Base-by-base conservation (phyloP, 2,888 invertebrate species). In the Ennomos quercinarius region DNA sequence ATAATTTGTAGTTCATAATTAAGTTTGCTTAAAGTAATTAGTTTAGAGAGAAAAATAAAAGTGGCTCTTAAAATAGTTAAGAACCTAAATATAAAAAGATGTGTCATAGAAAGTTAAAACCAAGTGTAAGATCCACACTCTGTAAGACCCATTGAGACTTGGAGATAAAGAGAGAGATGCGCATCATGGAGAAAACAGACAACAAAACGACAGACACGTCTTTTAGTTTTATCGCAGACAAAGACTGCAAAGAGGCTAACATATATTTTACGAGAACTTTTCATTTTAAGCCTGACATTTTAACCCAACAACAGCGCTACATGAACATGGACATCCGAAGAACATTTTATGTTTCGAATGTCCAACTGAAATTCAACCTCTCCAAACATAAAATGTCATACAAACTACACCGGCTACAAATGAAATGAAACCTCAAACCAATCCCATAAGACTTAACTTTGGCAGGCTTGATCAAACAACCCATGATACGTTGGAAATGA, bases 281-380 rank as follows among this genome's bases (percentile, higher is more conserved):
- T 71, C 82, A 84, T 80, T 81, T 81, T 77, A 71, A 72, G 75
- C 58, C 75, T 74, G 80, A 80, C 79, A 82, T 80, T 81, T 80
- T 81, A 80, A 59, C 54, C 75, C 72, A 72, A 79, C 74, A 73
- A 78, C 76, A 72, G 76, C 77, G 72, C 73, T 73, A 73, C 75
- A 74, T 76, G 75, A 80, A 80, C 83, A 76, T 74, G 56, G 46
- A 56, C 57, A 63, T 72, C 72, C 72, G 72, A 77, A 79, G 78
- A 83, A 79, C 79, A 80, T 81, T 86, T 81, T 83, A 79, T 83
- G 82, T 89, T 84, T 84, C 78, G 78, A 81, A 84, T 84, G 82
- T 86, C 81, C 80, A 80, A 80, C 80, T 82, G 83, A 81, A 69
- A 69, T 57, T 46, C 60, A 34, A 67, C 52, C 68, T 74, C 68